Percentiles rank a stretch among this genome's conserved stretches.
Evolutionary conservation across 2,113 vertebrate genomes (phyloP).

Genomic region (Chiloscyllium plagiosum): DNA sequence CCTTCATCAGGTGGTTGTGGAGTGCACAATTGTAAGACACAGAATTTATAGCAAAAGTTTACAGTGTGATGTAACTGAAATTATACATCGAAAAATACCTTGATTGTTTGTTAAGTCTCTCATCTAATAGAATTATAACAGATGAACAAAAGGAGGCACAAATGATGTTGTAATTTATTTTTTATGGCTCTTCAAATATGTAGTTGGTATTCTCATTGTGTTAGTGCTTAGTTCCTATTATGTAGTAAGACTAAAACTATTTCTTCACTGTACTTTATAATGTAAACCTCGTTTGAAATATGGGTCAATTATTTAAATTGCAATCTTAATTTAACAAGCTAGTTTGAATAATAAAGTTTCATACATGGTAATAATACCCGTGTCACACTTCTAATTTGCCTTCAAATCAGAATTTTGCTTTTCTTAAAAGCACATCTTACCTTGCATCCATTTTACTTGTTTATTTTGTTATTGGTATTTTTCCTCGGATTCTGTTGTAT

Average conservation of each 20-base stretch:
- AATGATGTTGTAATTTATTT: neutral
- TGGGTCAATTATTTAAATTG: neutral
- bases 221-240: neutral
- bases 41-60: too few relatives aligned
- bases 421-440: conserved; percentile 26
- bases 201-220: neutral
- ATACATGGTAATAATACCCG: neutral
- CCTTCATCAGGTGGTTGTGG: too few relatives aligned
- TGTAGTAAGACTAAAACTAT: neutral
- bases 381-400: neutral
- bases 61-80: too few relatives aligned
- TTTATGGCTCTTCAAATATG: neutral
- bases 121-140: too few relatives aligned
- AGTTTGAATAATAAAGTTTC: neutral
- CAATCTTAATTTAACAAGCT: neutral
- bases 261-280: neutral
- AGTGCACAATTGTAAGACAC: too few relatives aligned
- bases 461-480: conserved; percentile 48
- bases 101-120: too few relatives aligned
- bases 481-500: conserved; percentile 57
- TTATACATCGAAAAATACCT: too few relatives aligned
- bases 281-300: neutral
- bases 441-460: conserved; percentile 55
- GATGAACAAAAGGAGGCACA: neutral
- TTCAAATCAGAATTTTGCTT: conserved; percentile 18